Conservation (phyloP, 1,140 invertebrate genomes). For the Lordiphosa mommai region DNA sequence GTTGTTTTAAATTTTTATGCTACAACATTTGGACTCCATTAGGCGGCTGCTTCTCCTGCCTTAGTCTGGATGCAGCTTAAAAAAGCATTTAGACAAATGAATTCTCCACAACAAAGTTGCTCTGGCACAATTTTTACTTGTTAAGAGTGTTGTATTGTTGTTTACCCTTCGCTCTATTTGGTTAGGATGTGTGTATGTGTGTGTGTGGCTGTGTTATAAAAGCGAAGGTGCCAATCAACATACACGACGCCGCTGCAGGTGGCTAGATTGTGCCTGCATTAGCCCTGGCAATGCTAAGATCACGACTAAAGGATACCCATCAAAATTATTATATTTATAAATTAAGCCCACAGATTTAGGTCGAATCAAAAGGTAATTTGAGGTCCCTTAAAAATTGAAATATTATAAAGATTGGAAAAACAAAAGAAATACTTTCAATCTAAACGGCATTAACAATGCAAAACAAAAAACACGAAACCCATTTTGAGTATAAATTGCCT, state of each 20-base stretch:
- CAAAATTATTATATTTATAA: no score
- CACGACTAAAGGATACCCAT: neutral
- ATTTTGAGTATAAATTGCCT: no score
- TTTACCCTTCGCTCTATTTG: neutral
- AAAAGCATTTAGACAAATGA: constrained; percentile 67
- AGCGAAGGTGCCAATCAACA: constrained; percentile 43
- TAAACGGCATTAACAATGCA: no score
- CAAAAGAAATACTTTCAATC: no score
- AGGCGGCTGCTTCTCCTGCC: constrained; percentile 12
- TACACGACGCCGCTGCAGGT: constrained; percentile 30
- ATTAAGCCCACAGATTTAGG: no score
- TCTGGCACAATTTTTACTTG: constrained; percentile 61
- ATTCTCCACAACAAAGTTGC: constrained; percentile 31
- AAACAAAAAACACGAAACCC: no score
- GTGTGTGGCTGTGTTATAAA: constrained; percentile 5
- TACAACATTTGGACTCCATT: constrained; percentile 18
- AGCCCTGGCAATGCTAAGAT: constrained; percentile 15
- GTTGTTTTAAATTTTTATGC: constrained; percentile 33
- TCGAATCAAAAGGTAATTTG: no score
- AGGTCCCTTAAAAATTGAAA: no score
- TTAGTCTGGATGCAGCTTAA: constrained; percentile 55
- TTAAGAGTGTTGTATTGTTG: constrained; percentile 31
- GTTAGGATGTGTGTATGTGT: neutral
- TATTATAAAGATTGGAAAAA: no score
- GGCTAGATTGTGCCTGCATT: constrained; percentile 38